Evolutionary conservation across 1,140 invertebrate genomes (phyloP), one percentile per base, ranked within the genome.

Genomic region (Bombus terrestris): DNA sequence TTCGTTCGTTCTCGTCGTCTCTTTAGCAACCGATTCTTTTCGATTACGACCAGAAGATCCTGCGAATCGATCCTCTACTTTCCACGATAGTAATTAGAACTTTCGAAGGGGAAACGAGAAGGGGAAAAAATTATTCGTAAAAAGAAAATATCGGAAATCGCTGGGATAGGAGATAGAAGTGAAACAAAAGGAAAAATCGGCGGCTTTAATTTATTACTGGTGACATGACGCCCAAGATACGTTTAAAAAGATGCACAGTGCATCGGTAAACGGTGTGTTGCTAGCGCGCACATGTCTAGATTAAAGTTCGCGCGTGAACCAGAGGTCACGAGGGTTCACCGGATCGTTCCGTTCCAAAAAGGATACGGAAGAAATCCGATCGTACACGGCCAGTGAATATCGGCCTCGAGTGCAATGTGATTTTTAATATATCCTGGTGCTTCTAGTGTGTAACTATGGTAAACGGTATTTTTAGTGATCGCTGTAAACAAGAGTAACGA

Each of bases 281-380:
- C 4, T 43, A 64, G 66, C 85, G 73, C 75, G 64, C 81, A 71
- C 72, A 76, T 86, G 74, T 78, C 62, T 69, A 59, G 81, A 76
- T 82, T 77, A 81, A 79, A 75, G 76, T 75, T 87, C 86, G 82
- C 86, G 86, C 82, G 69, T 47, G 72, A 76, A 68, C 64, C 73
- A 81, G 88, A 90, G 83, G 83, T 90, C 83, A 88, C 86, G 80
- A 88, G 72, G 72, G 89, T 89, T 83, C 86, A 82, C 43, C 85
- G 69, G 85, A 81, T 68, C 71, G 28, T 47, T 75, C 71, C 66
- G 75, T 71, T 71, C 69, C 35, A 64, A 76, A 77, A 22, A 59
- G 68, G 39, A 80, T 35, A 80, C 32, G 53, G 57, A 80, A 80
- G 37, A 72, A 59, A 47, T 41, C 37, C 75, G 75, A 78, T 64